Evolutionary conservation across 2,113 vertebrate genomes (phyloP).

Genomic region (Penelope pileata): DNA sequence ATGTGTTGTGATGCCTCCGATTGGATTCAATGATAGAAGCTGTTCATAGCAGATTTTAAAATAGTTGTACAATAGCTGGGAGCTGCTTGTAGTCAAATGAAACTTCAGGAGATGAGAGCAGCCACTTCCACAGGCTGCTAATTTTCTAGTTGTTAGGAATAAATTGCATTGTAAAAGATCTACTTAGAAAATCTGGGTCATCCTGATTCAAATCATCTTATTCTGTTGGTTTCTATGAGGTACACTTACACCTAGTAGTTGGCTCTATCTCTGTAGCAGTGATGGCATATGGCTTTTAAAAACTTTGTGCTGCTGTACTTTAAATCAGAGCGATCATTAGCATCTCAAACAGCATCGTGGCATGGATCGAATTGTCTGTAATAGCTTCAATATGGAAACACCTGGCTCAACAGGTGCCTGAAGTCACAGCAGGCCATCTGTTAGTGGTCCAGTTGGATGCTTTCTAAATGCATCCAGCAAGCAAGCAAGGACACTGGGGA

Average conservation of each 20-base stretch:
- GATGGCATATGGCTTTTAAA: conserved; percentile 27
- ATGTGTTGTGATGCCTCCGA: neutral
- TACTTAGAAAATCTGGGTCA: neutral
- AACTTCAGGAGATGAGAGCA: neutral
- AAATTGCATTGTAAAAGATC: neutral
- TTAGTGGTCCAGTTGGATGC: conserved; percentile 21
- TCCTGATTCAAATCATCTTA: neutral
- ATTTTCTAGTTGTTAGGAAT: neutral
- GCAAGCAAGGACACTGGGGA: neutral
- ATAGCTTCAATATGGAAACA: conserved; percentile 53
- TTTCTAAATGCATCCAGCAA: conserved; percentile 1
- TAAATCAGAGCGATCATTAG: conserved; percentile 30
- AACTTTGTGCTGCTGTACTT: neutral
- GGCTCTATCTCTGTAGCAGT: neutral
- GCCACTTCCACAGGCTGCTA: neutral
- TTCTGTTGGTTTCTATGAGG: neutral
- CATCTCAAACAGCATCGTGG: conserved; percentile 46
- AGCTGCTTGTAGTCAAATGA: neutral
- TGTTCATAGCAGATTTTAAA: neutral
- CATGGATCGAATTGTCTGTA: conserved; percentile 43
- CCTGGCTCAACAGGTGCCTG: conserved; percentile 49
- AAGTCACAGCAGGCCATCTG: conserved; percentile 49
- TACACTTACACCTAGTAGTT: neutral
- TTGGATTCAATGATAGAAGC: neutral
- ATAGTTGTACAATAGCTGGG: neutral